A percentile compares a stretch with the other conserved stretches of the same genome.
phyloP scores from a whole-genome alignment of 2,797 vertebrate species.

The Silurus aristotelis region DNA sequence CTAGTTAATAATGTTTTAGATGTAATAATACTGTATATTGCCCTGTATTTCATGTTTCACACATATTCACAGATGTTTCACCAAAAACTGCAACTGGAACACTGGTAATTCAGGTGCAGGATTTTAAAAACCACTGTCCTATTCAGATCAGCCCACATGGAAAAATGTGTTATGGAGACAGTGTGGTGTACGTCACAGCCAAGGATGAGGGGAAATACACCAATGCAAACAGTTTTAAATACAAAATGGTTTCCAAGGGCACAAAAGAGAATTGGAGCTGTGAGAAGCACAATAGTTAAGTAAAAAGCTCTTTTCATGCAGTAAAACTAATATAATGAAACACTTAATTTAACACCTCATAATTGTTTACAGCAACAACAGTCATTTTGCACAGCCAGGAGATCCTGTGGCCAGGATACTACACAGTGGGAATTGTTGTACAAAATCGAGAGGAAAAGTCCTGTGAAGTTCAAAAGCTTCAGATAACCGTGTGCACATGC shows the following conservation, averaged over 20 bases:
- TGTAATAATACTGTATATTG: background rate
- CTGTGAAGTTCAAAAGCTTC: constrained; percentile 63
- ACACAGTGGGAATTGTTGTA: constrained; percentile 66
- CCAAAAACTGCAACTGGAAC: constrained; percentile 88
- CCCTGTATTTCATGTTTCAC: background rate
- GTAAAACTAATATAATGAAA: background rate
- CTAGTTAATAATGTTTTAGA: background rate
- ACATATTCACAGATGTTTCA: constrained; percentile 67
- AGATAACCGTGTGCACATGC: constrained; percentile 71
- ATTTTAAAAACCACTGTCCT: constrained; percentile 90
- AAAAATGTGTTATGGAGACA: constrained; percentile 73
- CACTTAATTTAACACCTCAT: background rate
- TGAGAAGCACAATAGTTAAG: constrained; percentile 77
- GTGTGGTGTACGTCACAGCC: constrained; percentile 77
- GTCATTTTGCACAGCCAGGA: constrained; percentile 64
- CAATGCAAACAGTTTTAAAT: constrained; percentile 82
- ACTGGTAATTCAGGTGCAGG: constrained; percentile 80
- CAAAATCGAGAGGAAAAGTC: constrained; percentile 72
- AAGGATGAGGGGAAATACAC: constrained; percentile 77
- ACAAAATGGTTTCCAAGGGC: constrained; percentile 67
- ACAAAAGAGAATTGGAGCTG: constrained; percentile 77
- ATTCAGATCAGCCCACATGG: constrained; percentile 65
- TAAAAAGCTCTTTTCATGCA: background rate
- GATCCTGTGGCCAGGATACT: constrained; percentile 68
- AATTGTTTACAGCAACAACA: constrained; percentile 63